Percentiles rank a stretch among this genome's conserved stretches.
Evolutionary conservation across 1,140 invertebrate species (phyloP).

Genomic region (Drosophila nannoptera): DNA sequence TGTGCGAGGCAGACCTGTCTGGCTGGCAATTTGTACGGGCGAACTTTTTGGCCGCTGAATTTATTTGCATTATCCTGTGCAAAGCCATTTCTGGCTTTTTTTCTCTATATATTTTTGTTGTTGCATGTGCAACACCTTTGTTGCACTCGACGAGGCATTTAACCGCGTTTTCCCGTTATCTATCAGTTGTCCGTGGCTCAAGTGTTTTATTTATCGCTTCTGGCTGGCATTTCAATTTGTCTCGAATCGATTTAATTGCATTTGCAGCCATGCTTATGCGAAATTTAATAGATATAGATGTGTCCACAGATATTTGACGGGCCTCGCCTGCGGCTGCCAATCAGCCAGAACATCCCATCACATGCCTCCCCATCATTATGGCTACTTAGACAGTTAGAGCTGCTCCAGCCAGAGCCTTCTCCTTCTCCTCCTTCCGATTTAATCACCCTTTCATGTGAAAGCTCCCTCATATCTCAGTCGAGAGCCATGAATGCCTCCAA

Average conservation of each 20-base stretch:
- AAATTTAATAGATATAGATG: constrained; percentile 1
- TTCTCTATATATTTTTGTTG: neutral
- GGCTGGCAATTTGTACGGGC: constrained; percentile 60
- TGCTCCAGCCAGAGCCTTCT: too few relatives aligned
- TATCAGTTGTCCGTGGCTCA: constrained; percentile 46
- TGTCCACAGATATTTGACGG: constrained; percentile 2
- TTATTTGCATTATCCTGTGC: constrained; percentile 72
- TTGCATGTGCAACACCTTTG: constrained; percentile 74
- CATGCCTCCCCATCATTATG: too few relatives aligned
- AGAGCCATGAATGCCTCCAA: too few relatives aligned
- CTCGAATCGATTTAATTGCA: constrained; percentile 49
- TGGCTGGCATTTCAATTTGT: constrained; percentile 61
- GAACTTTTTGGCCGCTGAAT: constrained; percentile 62
- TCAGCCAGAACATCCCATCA: too few relatives aligned
- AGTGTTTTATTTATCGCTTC: constrained; percentile 28
- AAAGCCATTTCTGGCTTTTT: constrained; percentile 1
- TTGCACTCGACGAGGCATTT: constrained; percentile 50
- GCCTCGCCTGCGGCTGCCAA: neutral
- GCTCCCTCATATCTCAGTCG: too few relatives aligned
- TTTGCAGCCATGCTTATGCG: constrained; percentile 15
- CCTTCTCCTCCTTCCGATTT: too few relatives aligned
- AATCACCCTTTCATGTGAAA: too few relatives aligned
- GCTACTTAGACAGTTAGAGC: too few relatives aligned
- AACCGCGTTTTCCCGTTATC: constrained; percentile 53
- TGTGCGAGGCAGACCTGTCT: constrained; percentile 27